Conservation (phyloP, 2,113 vertebrate species). For the Chloebia gouldiae region DNA sequence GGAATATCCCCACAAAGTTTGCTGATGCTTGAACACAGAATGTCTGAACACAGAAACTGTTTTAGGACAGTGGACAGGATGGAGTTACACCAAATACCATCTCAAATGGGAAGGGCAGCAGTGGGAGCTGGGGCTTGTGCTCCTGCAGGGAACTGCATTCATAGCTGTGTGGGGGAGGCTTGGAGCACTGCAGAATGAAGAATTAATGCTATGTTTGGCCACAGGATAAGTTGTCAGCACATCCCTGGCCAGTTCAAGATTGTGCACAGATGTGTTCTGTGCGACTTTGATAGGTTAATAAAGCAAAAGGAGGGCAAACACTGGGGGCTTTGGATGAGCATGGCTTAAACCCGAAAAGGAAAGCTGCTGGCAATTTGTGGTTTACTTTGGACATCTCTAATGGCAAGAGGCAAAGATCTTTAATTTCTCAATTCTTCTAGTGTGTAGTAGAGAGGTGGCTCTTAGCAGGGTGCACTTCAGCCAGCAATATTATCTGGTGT, state of each 20-base stretch:
- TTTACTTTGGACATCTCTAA: not conserved
- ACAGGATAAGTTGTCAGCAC: not conserved
- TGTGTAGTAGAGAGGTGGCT: not conserved
- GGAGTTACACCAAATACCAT: not conserved
- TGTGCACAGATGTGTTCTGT: not conserved
- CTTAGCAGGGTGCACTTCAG: not conserved
- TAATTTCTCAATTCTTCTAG: not conserved
- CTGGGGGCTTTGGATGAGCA: not conserved
- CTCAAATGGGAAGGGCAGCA: not conserved
- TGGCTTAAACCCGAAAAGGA: not conserved
- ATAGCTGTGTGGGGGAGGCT: not conserved
- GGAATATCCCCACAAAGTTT: accelerated
- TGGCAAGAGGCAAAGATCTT: not conserved
- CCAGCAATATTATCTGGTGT: not conserved
- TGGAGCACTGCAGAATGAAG: not conserved
- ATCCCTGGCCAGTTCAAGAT: not conserved
- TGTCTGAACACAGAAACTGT: not conserved
- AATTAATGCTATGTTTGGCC: not conserved
- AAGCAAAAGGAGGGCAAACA: not conserved
- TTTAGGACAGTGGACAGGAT: not conserved
- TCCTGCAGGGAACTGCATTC: not conserved
- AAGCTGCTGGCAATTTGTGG: not conserved
- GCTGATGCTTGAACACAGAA: not conserved
- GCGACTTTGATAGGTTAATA: not conserved
- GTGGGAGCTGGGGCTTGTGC: not conserved